These are phyloP conservation scores for Mantis religiosa DNA, from an alignment of 2,888 invertebrate genomes.

Conservation along the genomic window DNA sequence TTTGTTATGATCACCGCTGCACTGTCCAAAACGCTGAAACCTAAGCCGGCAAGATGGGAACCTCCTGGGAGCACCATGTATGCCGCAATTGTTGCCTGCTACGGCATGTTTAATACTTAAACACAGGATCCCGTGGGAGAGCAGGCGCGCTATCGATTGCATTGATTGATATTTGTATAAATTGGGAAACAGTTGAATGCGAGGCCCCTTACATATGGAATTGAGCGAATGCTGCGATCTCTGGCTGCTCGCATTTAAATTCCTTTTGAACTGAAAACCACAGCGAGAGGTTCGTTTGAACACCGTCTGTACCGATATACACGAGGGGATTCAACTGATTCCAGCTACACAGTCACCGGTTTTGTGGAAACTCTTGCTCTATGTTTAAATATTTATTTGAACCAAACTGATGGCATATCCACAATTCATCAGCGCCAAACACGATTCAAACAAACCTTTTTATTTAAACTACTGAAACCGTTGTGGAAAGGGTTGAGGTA, in stretches of 20 bases:
- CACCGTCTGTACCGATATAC: neutral
- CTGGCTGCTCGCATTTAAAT: neutral
- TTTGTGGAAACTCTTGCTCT: neutral
- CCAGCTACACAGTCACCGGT: neutral
- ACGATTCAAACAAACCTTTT: neutral
- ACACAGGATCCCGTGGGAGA: neutral
- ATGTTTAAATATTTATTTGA: neutral
- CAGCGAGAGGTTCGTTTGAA: conserved; percentile 4
- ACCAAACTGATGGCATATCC: conserved; percentile 6
- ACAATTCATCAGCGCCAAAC: neutral
- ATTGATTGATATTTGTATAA: neutral
- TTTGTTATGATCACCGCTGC: neutral
- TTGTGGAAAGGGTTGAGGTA: neutral
- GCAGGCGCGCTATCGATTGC: neutral
- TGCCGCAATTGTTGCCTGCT: neutral
- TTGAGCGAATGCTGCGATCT: neutral
- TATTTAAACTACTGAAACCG: neutral
- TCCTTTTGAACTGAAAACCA: conserved; percentile 7
- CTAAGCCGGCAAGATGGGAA: neutral
- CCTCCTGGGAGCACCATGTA: neutral
- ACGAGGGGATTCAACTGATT: neutral
- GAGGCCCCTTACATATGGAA: neutral
- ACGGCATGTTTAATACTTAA: neutral
- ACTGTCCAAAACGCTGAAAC: neutral
- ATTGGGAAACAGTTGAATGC: neutral